These are phyloP conservation scores for Acrobasis suavella DNA, from an alignment of 2,888 invertebrate species.

Conservation along the genomic window DNA sequence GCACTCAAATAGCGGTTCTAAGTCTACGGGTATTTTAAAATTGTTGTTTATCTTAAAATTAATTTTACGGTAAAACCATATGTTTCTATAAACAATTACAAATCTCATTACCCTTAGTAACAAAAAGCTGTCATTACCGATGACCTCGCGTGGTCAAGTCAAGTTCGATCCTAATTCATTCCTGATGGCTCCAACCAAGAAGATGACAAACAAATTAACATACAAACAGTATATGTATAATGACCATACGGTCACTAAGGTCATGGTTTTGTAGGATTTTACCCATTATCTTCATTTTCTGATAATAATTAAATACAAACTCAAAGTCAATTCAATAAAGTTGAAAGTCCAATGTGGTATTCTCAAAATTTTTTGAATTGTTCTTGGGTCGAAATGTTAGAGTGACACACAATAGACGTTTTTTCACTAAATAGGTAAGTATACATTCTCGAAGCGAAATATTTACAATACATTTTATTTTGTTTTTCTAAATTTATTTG, in stretches of 20 bases:
- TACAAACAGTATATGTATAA: slow-evolving; percentile 68
- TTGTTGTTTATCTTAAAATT: too few relatives aligned
- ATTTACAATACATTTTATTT: not conserved
- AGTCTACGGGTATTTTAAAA: too few relatives aligned
- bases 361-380: slow-evolving; percentile 6
- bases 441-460: slow-evolving; percentile 12
- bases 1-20: too few relatives aligned
- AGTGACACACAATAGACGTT: slow-evolving; percentile 20
- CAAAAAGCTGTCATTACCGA: slow-evolving; percentile 66
- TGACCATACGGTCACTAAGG: slow-evolving; percentile 59
- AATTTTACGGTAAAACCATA: not conserved
- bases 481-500: not conserved
- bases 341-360: not conserved
- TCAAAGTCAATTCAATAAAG: not conserved
- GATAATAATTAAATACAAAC: not conserved
- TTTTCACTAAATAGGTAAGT: slow-evolving; percentile 10
- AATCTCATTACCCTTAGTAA: slow-evolving; percentile 29
- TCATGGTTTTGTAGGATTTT: slow-evolving; percentile 60
- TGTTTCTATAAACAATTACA: slow-evolving; percentile 16
- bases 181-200: slow-evolving; percentile 60
- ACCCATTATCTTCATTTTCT: slow-evolving; percentile 13
- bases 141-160: slow-evolving; percentile 73
- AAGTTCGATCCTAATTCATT: slow-evolving; percentile 75
- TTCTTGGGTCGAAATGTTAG: slow-evolving; percentile 8
- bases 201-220: slow-evolving; percentile 61